These are phyloP conservation scores for Pristionchus maxplancki DNA, from an alignment of 2,888 invertebrate species.

Conservation along the genomic window DNA sequence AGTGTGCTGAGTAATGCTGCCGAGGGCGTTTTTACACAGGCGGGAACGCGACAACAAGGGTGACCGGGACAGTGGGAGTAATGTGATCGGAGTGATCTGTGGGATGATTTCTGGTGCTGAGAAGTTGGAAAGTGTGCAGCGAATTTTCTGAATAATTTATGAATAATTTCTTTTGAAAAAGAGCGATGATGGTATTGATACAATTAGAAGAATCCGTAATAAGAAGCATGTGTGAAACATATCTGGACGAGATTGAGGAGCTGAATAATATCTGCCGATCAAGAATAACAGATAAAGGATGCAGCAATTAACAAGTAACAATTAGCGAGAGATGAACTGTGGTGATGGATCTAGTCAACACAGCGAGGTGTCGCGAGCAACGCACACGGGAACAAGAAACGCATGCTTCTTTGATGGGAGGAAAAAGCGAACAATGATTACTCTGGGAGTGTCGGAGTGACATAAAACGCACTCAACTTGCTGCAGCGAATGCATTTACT, in stretches of 20 bases:
- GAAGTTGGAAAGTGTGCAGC: neutral
- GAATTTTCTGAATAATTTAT: too few species aligned
- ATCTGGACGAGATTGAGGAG: too few species aligned
- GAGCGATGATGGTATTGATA: too few species aligned
- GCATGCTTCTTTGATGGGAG: neutral
- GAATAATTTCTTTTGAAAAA: too few species aligned
- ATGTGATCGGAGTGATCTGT: neutral
- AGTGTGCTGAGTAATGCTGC: neutral
- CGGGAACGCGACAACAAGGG: neutral
- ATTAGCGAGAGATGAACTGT: neutral
- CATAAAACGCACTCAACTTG: neutral
- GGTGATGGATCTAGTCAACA: neutral
- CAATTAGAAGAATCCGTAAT: too few species aligned
- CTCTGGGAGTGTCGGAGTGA: neutral
- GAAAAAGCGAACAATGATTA: neutral
- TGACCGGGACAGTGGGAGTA: neutral
- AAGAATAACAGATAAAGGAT: neutral
- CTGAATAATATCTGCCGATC: too few species aligned
- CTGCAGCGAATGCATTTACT: too few species aligned
- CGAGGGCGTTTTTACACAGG: slow-evolving; percentile 14
- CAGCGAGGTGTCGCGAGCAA: neutral
- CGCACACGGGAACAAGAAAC: neutral
- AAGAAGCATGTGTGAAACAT: neutral
- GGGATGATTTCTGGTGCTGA: neutral
- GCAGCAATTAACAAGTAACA: neutral